Base-by-base conservation (phyloP, 2,113 vertebrate genomes). In the Hypocryptadius cinnamomeus region DNA sequence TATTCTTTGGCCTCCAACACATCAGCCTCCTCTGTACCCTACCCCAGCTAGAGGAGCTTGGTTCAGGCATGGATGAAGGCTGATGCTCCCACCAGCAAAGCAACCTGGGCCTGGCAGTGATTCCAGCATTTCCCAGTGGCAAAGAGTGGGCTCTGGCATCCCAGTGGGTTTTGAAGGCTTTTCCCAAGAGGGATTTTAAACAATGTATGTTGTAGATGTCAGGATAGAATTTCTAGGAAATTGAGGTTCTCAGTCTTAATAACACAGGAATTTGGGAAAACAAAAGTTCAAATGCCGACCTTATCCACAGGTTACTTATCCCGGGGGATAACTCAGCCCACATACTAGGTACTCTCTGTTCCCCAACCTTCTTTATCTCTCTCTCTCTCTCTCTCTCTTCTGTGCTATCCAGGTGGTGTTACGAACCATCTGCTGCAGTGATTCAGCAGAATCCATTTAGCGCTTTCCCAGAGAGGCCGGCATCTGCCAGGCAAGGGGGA, bases 381-480 rank as follows among this genome's bases (percentile, higher is more conserved):
- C 10, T 23, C 39, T 95, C 85, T 93, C 35, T 57, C 10, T 23
- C 39, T 40, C 40, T 63, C 63, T 65, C 51, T 61, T 48, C 85
- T 81, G n/a, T 84, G 85, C 95, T 88, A 95, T 96, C 91, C 93
- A 96, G 94, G 90, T 96, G 95, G 95, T 90, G 89, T 90, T 95
- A 88, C 11, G 25, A 96, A 35, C 94, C 95, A 95, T 96, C 95
- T 95, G 94, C 92, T 93, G 95, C 94, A 96, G 95, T 96, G 95
- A 96, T 95, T 96, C 94, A 94, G 95, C 92, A 95, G 94, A 96
- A 96, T 96, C 94, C 95, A 94, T 95, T 96, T 96, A 95, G 94
- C 12, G 7, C 87, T 94, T 96, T 96, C 93, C 95, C 91, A 94
- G 93, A 42, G 91, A 93, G 95, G 93, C 93, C 89, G 47, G 96